Evolutionary conservation across 1,140 invertebrate species (phyloP), one percentile per base, ranked within the genome.

Genomic region (Battus philenor): DNA sequence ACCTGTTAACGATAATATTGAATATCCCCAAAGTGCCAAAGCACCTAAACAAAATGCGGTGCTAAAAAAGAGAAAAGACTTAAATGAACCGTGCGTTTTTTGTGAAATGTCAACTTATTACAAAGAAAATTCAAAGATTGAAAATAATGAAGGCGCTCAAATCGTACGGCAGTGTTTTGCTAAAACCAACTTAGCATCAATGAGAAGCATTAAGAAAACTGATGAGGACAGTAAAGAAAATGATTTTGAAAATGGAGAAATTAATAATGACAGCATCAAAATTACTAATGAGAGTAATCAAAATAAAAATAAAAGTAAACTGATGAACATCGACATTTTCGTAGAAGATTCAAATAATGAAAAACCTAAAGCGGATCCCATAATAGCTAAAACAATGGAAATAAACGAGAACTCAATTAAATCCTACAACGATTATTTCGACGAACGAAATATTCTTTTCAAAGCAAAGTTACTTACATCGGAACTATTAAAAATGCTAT

Each of bases 401-500:
- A 44, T 30, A 16, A 20, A 20, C n/a, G n/a, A n/a, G n/a, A n/a
- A n/a, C n/a, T n/a, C n/a, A 10, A 8, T 39, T 13, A 39, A 45
- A 30, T 20, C 17, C 20, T 20, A 10, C 5, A 16, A 36, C 1
- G 44, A 54, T 41, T 59, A 66, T 26, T 33, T 59, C 32, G 59
- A 46, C 46, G 48, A 60, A 18, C 33, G 36, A 44, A 63, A 48
- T 15, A 66, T 54, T 4, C 27, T 77, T 17, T 22, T 57, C 8
- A 51, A 72, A 47, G 66, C 68, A 7, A 64, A 65, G 22, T 41
- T 36, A 7, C 68, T 60, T 52, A 61, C 62, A 58, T 24, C 33
- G 5, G 18, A 67, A n/a, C 49, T 77, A 44, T 44, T 52, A 29
- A 50, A 59, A 29, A 29, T 74, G 5, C 58, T 77, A 47, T 41